Percentiles rank a stretch among this genome's conserved stretches.
Conservation (phyloP, 2,888 invertebrate genomes). For the Standfussiana lucernea region DNA sequence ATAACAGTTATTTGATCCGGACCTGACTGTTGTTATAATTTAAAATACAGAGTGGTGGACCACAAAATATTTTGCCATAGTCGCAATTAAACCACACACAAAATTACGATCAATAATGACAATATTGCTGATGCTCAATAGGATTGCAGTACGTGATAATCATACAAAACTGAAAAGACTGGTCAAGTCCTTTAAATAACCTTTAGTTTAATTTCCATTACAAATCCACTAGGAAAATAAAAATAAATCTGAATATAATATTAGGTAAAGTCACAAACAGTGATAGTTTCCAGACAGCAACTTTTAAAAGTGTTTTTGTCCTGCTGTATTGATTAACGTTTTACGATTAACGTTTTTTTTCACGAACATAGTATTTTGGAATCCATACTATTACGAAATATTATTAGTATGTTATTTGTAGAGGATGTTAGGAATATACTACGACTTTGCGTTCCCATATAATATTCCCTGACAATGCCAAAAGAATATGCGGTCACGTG, state of each 20-base stretch:
- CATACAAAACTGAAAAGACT: constrained; percentile 2
- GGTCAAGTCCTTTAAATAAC: not conserved
- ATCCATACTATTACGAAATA: not conserved
- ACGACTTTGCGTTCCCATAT: no score
- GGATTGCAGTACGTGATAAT: not conserved
- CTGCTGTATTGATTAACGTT: no score
- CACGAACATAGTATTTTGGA: no score
- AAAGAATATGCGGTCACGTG: no score
- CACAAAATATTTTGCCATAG: constrained; percentile 4
- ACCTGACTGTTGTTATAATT: constrained; percentile 4
- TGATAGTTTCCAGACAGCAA: not conserved
- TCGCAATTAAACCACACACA: constrained; percentile 33
- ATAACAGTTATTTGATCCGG: not conserved
- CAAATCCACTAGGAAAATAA: no score
- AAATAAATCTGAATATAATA: no score
- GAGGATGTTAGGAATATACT: no score
- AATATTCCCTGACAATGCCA: no score
- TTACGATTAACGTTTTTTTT: no score
- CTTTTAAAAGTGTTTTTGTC: no score
- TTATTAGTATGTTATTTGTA: no score
- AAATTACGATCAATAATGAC: not conserved
- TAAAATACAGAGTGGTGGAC: not conserved
- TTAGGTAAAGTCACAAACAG: not conserved
- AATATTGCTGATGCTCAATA: constrained; percentile 8
- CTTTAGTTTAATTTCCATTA: no score